Base-by-base conservation (phyloP, 2,113 vertebrate species). In the Nyctereutes procyonoides region DNA sequence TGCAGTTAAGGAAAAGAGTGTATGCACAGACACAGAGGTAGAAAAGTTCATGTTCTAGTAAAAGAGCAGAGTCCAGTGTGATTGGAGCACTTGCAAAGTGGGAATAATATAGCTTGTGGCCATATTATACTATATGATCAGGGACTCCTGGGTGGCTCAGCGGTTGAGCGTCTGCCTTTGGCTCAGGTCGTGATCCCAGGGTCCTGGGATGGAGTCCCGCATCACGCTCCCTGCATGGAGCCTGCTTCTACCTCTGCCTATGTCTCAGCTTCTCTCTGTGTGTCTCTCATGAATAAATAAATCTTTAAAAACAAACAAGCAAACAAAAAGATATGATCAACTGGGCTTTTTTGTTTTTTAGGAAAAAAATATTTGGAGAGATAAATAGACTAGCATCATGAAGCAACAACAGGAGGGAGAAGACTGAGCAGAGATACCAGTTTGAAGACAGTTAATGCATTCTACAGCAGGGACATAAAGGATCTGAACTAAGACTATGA, bases 11-110 rank as follows among this genome's bases (percentile, higher is more conserved):
- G 19, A 3, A 24, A 76, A 67, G 28, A 38, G 12, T n/a, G 28
- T 1, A 62, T 3, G 14, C 8, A 82, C 6, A 38, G 13, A 53
- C 5, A 38, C 3, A 56, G 0, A 53, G 12, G 0, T n/a, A 24
- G 10, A 94, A 91, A 87, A 67, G 73, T 53, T 77, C 67, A 26
- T 1, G 1, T 48, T 84, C 28, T 11, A n/a, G 56, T 82, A 48
- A 51, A 79, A 55, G 1, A 32, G 38, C n/a, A 74, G 9, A 60
- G 17, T 20, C 30, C 30, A 71, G 12, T 63, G 65, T 71, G 55
- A 92, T 6, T 65, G 63, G 4, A 91, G 28, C 12, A 63, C 28
- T 63, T 56, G 53, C 22, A 63, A 62, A 92, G 30, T 14, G 7
- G 48, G 20, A 19, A 35, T 26, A 74, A 55, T 7, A 20, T 0